Evolutionary conservation across 2,888 invertebrate species (phyloP).

Genomic region (Lysandra bellargus): DNA sequence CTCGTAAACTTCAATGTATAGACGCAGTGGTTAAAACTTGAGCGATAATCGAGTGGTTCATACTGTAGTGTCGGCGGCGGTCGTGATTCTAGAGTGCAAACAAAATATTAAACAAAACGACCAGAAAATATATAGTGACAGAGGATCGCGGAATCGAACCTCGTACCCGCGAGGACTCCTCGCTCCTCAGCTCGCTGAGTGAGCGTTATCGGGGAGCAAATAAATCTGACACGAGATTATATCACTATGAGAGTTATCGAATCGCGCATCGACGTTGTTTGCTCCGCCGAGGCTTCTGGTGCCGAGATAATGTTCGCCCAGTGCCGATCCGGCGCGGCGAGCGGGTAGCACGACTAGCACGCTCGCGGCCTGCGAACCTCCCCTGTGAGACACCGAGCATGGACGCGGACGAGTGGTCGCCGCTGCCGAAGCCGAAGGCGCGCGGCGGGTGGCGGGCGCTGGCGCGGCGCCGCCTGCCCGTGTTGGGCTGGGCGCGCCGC

Average conservation of each 20-base stretch:
- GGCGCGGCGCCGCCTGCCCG: conserved; percentile 65
- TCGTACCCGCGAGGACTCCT: background rate
- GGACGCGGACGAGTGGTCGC: conserved; percentile 49
- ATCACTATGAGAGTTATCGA: conserved; percentile 12
- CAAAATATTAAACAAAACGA: background rate
- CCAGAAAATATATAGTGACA: background rate
- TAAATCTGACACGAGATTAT: conserved; percentile 12
- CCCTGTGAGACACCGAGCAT: conserved; percentile 36
- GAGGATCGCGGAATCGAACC: background rate
- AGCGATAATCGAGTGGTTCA: background rate
- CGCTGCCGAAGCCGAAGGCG: conserved; percentile 40
- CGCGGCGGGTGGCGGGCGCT: conserved; percentile 44
- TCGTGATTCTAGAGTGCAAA: background rate
- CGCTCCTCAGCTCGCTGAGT: background rate
- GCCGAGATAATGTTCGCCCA: conserved; percentile 37
- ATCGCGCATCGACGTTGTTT: conserved; percentile 28
- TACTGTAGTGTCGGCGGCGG: background rate
- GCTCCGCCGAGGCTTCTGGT: conserved; percentile 36
- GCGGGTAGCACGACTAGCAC: conserved; percentile 40
- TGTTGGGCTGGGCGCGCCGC: conserved; percentile 83
- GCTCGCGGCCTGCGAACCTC: background rate
- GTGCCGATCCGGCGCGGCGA: conserved; percentile 36
- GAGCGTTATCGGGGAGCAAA: conserved; percentile 27
- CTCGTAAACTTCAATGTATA: background rate
- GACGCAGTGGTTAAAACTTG: background rate